Evolutionary conservation across 2,797 vertebrate species (phyloP).

Genomic region (Pterois miles): DNA sequence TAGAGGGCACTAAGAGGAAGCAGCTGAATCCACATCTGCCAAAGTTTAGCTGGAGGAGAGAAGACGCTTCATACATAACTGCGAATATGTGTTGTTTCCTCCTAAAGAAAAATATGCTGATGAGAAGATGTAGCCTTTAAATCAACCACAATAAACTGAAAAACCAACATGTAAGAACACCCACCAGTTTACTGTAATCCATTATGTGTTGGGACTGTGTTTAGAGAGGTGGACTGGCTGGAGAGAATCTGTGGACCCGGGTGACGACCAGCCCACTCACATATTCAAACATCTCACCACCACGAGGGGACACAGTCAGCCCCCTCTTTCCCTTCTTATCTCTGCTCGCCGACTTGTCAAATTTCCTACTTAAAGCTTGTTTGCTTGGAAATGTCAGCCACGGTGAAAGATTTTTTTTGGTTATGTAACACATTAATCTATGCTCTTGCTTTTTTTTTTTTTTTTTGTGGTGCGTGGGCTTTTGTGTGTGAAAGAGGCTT

Average conservation of each 20-base stretch:
- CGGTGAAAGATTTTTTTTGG: conserved; percentile 43
- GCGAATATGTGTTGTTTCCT: background rate
- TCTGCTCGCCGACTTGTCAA: conserved; percentile 57
- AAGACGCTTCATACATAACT: background rate
- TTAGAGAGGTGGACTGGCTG: conserved; percentile 7
- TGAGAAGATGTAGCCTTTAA: background rate
- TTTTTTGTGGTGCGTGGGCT: conserved; percentile 46
- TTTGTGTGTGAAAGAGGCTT: conserved; percentile 68
- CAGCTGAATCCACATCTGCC: conserved; percentile 9
- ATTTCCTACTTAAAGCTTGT: conserved; percentile 64
- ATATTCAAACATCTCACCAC: conserved; percentile 64
- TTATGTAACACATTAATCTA: conserved; percentile 75
- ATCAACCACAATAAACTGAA: background rate
- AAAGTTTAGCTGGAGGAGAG: background rate
- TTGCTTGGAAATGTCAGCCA: conserved; percentile 74
- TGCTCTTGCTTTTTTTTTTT: conserved; percentile 19
- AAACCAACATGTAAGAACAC: background rate
- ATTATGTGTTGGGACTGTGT: background rate
- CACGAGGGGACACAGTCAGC: conserved; percentile 56
- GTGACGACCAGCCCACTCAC: conserved; percentile 33
- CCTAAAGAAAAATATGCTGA: background rate
- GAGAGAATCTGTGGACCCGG: conserved; percentile 36
- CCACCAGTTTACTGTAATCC: background rate
- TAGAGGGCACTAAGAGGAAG: conserved; percentile 64
- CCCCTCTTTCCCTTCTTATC: conserved; percentile 62